Conservation (phyloP, 1,140 invertebrate genomes). For the Bilobella aurantiaca region DNA sequence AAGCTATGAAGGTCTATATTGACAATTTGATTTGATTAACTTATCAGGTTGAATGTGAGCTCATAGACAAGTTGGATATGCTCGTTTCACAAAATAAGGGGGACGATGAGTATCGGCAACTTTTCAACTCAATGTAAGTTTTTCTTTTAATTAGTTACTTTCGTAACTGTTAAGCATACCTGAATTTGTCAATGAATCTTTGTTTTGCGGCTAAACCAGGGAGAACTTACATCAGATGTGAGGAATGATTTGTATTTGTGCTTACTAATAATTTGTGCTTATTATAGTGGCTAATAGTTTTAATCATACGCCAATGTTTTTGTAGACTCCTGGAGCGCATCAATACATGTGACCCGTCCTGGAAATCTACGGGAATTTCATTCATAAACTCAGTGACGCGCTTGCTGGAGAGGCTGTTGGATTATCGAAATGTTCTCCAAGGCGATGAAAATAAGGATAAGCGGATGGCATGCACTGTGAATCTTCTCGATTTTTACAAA, state of each 20-base stretch:
- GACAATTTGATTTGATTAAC: no score
- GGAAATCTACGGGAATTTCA: constrained; percentile 79
- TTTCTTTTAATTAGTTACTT: constrained; percentile 19
- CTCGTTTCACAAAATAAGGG: constrained; percentile 79
- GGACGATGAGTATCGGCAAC: constrained; percentile 78
- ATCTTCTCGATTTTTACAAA: constrained; percentile 94
- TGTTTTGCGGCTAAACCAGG: constrained; percentile 3
- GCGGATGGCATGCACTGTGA: constrained; percentile 93
- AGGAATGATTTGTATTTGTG: not conserved
- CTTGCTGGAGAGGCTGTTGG: constrained; percentile 73
- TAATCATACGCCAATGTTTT: no score
- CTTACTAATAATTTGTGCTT: no score
- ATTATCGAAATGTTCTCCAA: constrained; percentile 85
- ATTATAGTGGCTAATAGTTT: no score
- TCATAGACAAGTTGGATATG: constrained; percentile 87
- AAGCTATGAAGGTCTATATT: no score
- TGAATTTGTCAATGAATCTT: not conserved
- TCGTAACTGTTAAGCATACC: no score
- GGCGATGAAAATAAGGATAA: constrained; percentile 85
- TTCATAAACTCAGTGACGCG: constrained; percentile 55
- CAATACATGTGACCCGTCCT: constrained; percentile 68
- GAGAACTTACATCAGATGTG: not conserved
- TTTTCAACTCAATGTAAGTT: constrained; percentile 74
- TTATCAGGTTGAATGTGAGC: constrained; percentile 66
- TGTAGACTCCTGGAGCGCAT: constrained; percentile 73